These are phyloP conservation scores for Stigmatopora nigra DNA, from an alignment of 2,113 vertebrate genomes.

Conservation along the genomic window DNA sequence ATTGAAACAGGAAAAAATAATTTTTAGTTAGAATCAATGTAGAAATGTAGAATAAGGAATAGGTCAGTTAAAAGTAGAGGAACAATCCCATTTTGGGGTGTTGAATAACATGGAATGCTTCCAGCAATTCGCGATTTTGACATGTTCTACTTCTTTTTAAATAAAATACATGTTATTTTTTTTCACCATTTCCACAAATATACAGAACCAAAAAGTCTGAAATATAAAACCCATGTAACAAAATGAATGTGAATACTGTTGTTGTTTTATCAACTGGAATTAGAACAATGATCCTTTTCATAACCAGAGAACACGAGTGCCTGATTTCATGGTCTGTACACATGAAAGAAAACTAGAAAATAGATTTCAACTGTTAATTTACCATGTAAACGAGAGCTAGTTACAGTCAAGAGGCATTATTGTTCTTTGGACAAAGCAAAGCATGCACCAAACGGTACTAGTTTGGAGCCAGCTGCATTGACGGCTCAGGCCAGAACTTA, in stretches of 20 bases:
- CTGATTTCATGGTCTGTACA: background rate
- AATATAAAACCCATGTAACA: background rate
- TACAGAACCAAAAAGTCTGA: background rate
- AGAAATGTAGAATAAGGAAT: background rate
- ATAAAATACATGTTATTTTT: background rate
- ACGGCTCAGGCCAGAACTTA: constrained; percentile 79
- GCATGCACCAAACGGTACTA: background rate
- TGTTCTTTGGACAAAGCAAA: background rate
- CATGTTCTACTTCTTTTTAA: background rate
- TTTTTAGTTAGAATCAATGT: background rate
- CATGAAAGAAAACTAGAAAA: background rate
- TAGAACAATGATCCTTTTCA: background rate
- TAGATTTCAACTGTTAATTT: background rate
- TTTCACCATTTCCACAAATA: background rate
- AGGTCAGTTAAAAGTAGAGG: background rate
- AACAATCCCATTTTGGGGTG: background rate
- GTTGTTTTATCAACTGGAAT: too few species aligned
- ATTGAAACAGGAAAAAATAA: background rate
- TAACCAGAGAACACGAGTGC: background rate
- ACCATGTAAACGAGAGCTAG: background rate
- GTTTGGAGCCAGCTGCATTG: constrained; percentile 28
- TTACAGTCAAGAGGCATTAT: background rate
- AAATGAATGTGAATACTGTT: background rate
- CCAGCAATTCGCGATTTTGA: background rate
- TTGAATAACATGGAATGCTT: background rate